Conservation (phyloP, 2,888 invertebrate species). For the Polyommatus iphigenia region DNA sequence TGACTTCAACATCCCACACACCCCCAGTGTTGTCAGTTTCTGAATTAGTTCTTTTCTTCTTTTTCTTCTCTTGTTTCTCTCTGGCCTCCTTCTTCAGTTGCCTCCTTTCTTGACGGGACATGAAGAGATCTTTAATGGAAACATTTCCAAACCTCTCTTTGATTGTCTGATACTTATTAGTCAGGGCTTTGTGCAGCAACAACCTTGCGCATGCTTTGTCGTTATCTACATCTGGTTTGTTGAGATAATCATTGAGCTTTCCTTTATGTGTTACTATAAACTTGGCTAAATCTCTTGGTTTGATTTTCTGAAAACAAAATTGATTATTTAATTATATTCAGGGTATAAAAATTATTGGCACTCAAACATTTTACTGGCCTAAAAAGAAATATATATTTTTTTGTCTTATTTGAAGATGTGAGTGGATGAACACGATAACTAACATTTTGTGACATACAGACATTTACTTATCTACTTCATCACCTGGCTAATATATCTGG, state of each 20-base stretch:
- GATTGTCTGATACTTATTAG: slow-evolving; percentile 64
- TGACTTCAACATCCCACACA: slow-evolving; percentile 27
- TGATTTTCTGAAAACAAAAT: slow-evolving; percentile 62
- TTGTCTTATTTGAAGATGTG: too few species aligned
- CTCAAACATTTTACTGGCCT: too few species aligned
- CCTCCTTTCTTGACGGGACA: slow-evolving; percentile 67
- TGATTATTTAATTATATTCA: background rate
- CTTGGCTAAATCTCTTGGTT: slow-evolving; percentile 64
- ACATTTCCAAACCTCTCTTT: slow-evolving; percentile 62
- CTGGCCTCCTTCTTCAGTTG: slow-evolving; percentile 67
- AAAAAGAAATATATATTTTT: too few species aligned
- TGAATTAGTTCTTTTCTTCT: slow-evolving; percentile 46
- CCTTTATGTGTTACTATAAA: slow-evolving; percentile 68
- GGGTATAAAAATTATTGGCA: background rate
- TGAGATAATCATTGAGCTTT: slow-evolving; percentile 58
- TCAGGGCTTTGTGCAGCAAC: slow-evolving; percentile 63
- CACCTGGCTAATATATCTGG: too few species aligned
- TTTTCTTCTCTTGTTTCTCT: slow-evolving; percentile 59
- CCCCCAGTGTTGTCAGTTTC: slow-evolving; percentile 39
- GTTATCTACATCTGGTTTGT: slow-evolving; percentile 60
- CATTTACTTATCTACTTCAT: too few species aligned
- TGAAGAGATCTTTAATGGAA: slow-evolving; percentile 66
- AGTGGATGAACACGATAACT: too few species aligned
- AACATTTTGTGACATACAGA: too few species aligned
- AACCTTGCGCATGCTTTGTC: slow-evolving; percentile 69